These are phyloP conservation scores for Anseranas semipalmata DNA, from an alignment of 2,113 vertebrate genomes.

Conservation along the genomic window DNA sequence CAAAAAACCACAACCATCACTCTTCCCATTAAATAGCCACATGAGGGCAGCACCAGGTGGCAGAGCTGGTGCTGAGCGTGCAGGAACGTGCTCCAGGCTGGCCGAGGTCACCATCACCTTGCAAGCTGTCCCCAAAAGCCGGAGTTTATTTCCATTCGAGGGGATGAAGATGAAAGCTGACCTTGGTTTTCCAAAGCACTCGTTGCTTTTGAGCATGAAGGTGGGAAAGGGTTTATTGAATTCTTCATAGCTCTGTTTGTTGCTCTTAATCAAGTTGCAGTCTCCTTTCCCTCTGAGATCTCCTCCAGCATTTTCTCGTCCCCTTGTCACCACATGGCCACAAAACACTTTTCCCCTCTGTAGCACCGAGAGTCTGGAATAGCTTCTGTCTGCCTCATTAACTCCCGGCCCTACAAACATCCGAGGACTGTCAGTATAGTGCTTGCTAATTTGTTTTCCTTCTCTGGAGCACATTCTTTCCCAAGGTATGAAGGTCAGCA, in stretches of 20 bases:
- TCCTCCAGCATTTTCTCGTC: neutral
- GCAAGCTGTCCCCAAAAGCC: neutral
- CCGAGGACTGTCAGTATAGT: neutral
- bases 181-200: neutral
- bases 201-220: neutral
- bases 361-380: neutral
- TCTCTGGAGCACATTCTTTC: neutral
- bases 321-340: neutral
- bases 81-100: fast-evolving
- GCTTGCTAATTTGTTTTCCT: slow-evolving; percentile 16
- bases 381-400: slow-evolving; percentile 27
- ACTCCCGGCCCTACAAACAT: neutral
- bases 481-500: slow-evolving; percentile 20
- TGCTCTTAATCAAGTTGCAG: neutral
- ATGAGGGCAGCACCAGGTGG: slow-evolving; percentile 21
- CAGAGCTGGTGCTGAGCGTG: neutral
- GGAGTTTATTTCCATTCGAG: neutral
- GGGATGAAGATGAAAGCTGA: neutral
- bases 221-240: neutral
- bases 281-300: neutral
- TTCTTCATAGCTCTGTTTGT: neutral
- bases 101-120: neutral
- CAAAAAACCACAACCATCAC: fast-evolving
- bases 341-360: neutral
- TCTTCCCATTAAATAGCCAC: neutral